phyloP scores from a whole-genome alignment of 2,113 vertebrate species.

The Sander vitreus region DNA sequence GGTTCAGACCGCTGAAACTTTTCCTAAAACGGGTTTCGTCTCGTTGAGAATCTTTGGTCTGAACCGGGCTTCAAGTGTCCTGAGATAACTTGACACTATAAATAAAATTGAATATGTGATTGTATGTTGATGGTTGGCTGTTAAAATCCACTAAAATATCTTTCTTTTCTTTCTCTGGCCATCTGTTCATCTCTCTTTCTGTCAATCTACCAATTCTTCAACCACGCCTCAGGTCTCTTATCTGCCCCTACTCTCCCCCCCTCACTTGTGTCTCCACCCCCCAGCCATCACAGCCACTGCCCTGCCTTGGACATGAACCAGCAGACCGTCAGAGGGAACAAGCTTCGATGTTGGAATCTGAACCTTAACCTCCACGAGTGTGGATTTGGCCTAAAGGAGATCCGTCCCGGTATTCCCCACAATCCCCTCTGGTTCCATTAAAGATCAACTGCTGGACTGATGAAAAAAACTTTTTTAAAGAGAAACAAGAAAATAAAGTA shows the following conservation, averaged over 20 bases:
- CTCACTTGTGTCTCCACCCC: constrained; percentile 38
- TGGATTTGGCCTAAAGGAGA: constrained; percentile 40
- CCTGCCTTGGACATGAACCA: constrained; percentile 40
- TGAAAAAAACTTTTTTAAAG: constrained; percentile 32
- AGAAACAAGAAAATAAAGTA: constrained; percentile 49
- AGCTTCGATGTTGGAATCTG: constrained; percentile 33
- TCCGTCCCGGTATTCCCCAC: constrained; percentile 49
- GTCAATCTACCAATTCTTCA: background rate
- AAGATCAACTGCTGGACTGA: constrained; percentile 49
- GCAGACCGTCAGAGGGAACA: constrained; percentile 48
- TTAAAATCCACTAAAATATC: constrained; percentile 15
- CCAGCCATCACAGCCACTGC: constrained; percentile 26
- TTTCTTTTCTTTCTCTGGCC: background rate
- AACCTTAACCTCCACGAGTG: constrained; percentile 38
- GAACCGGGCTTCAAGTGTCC: no score
- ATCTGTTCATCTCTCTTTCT: constrained; percentile 3
- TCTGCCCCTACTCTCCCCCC: constrained; percentile 21
- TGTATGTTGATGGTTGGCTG: background rate
- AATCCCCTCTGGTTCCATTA: constrained; percentile 61
- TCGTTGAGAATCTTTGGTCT: no score
- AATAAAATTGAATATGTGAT: no score
- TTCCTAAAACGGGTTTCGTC: no score
- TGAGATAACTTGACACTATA: no score
- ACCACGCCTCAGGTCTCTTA: background rate
- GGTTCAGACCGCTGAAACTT: no score